Conservation (phyloP, 2,888 invertebrate species). For the Uropetala carovei region DNA sequence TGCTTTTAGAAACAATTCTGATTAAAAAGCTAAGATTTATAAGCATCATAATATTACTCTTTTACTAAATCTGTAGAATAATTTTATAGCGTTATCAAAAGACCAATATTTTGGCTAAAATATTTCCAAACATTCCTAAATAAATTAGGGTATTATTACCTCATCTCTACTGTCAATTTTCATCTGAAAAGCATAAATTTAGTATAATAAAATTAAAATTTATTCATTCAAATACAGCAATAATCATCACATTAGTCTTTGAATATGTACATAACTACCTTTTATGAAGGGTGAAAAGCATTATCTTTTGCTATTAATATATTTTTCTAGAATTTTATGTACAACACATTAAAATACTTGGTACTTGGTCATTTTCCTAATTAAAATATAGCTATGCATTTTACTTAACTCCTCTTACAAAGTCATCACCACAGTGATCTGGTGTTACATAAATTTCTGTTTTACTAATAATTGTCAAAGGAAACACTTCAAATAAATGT, state of each 20-base stretch:
- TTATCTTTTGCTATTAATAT: slow-evolving; percentile 51
- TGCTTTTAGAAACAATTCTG: background rate
- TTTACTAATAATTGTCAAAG: slow-evolving; percentile 44
- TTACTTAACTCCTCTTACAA: slow-evolving; percentile 44
- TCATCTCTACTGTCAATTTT: background rate
- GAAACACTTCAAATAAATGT: slow-evolving; percentile 18
- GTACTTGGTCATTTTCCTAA: slow-evolving; percentile 60
- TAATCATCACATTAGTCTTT: slow-evolving; percentile 54
- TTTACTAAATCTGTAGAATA: background rate
- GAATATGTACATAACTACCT: slow-evolving; percentile 39
- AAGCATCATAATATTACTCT: background rate
- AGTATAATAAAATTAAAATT: slow-evolving; percentile 30
- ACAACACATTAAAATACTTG: slow-evolving; percentile 61
- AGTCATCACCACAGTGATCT: slow-evolving; percentile 55
- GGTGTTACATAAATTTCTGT: slow-evolving; percentile 46
- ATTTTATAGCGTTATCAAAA: background rate
- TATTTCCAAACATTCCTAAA: background rate
- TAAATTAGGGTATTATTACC: background rate
- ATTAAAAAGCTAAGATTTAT: background rate
- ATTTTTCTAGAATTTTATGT: slow-evolving; percentile 52
- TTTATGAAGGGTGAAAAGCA: slow-evolving; percentile 61
- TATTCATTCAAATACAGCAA: slow-evolving; percentile 46
- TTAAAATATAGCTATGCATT: slow-evolving; percentile 61
- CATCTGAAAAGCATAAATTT: slow-evolving; percentile 23
- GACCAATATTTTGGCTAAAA: background rate